These are phyloP conservation scores for Sebastes oblongus DNA, from an alignment of 2,797 vertebrate species.

Conservation along the genomic window DNA sequence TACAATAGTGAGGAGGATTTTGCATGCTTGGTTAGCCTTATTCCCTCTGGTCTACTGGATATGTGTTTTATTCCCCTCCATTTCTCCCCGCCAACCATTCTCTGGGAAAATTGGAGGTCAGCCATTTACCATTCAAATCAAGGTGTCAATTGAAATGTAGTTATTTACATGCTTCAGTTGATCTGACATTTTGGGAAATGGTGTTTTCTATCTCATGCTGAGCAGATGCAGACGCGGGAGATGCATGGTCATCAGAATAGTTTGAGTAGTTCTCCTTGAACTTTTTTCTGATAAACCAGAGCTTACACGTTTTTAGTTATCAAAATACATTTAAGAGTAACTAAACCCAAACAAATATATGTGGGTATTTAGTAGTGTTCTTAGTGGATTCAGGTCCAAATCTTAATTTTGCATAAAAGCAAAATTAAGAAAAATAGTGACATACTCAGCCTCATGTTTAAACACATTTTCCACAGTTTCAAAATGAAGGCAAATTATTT, in stretches of 20 bases:
- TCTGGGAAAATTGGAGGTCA: conserved; percentile 66
- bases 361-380: not conserved
- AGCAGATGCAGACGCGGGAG: conserved; percentile 32
- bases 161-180: conserved; percentile 77
- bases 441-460: not conserved
- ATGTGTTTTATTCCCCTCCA: conserved; percentile 63
- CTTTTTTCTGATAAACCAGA: not conserved
- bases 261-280: conserved; percentile 11
- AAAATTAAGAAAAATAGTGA: not conserved
- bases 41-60: conserved; percentile 47
- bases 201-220: conserved; percentile 53
- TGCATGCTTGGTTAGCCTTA: conserved; percentile 42
- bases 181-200: conserved; percentile 66
- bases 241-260: conserved; percentile 10
- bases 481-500: not conserved
- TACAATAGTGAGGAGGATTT: conserved; percentile 14
- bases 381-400: not conserved
- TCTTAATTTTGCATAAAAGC: not conserved
- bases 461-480: not conserved
- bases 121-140: conserved; percentile 74
- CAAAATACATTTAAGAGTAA: not conserved
- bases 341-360: not conserved
- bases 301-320: not conserved
- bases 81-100: conserved; percentile 56
- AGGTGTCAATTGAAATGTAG: conserved; percentile 73